Base-by-base conservation (phyloP, 2,888 invertebrate species). In the Malthinus seriepunctatus region DNA sequence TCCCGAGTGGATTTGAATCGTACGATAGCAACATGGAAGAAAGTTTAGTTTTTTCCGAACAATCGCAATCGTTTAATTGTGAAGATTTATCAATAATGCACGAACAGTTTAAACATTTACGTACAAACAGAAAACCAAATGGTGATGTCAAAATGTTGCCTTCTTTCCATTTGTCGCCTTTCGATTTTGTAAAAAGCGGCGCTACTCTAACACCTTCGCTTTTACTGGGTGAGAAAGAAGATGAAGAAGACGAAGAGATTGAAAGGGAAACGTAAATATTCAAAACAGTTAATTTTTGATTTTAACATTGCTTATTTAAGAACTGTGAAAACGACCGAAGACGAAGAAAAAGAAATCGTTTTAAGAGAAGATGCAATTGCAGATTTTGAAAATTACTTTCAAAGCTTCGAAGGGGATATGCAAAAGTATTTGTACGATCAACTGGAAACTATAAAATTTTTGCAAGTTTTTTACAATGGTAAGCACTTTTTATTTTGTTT, bases 401-500 rank as follows among this genome's bases (percentile, higher is more conserved):
- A 33, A 3, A n/a, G 11, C 6, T 63, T 47, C 32, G 11, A 45
- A 32, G 32, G 32, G 2, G 55, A 49, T 14, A 58, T 64, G 63
- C 38, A 56, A 6, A 49, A 50, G 7, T 56, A 57, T 45, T 31
- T 57, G 6, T 35, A 32, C 11, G 48, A 53, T n/a, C 63, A 56
- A 54, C 51, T 38, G 14, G 60, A 39, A 38, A 55, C 8, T 8
- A 8, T 47, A 51, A 50, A 54, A 14, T 14, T 37, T 9, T 45
- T 60, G 12, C 46, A 42, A 9, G 14, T 35, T 2, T 60, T 52
- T 56, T 60, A 53, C 33, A 45, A 46, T 31, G 32, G 63, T 60
- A 60, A 45, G 9, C 9, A 42, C 2, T 32, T 15, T 32, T n/a
- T n/a, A n/a, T n/a, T 4, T 15, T 11, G 8, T 23, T 23, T 2